phyloP scores from a whole-genome alignment of 2,113 vertebrate species.

The Indri indri region DNA sequence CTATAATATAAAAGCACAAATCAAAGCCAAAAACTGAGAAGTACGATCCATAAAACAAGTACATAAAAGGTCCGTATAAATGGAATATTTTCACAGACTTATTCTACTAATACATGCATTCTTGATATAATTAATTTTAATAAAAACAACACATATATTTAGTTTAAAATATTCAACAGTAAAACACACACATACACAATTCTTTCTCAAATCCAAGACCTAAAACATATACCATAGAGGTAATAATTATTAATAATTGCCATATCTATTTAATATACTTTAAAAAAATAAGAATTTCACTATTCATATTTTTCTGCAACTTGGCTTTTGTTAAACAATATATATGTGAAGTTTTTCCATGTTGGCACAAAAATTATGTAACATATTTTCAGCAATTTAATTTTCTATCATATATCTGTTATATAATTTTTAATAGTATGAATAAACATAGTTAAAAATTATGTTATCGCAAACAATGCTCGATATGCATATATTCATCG shows the following conservation, averaged over 20 bases:
- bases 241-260: neutral
- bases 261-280: neutral
- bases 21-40: neutral
- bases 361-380: neutral
- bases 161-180: neutral
- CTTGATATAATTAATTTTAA: neutral
- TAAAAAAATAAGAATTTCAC: neutral
- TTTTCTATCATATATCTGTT: neutral
- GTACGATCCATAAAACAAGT: neutral
- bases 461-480: neutral
- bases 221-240: neutral
- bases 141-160: neutral
- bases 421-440: neutral
- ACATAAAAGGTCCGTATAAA: neutral
- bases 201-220: neutral
- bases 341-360: neutral
- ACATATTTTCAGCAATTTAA: neutral
- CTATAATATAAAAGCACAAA: neutral
- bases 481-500: too few relatives aligned
- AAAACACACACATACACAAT: neutral
- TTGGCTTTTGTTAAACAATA: neutral
- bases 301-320: neutral
- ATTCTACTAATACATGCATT: neutral
- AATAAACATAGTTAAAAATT: neutral
- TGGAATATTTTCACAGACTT: neutral